Evolutionary conservation across 1,140 invertebrate species (phyloP).

Genomic region (Trinorchestia longiramus): DNA sequence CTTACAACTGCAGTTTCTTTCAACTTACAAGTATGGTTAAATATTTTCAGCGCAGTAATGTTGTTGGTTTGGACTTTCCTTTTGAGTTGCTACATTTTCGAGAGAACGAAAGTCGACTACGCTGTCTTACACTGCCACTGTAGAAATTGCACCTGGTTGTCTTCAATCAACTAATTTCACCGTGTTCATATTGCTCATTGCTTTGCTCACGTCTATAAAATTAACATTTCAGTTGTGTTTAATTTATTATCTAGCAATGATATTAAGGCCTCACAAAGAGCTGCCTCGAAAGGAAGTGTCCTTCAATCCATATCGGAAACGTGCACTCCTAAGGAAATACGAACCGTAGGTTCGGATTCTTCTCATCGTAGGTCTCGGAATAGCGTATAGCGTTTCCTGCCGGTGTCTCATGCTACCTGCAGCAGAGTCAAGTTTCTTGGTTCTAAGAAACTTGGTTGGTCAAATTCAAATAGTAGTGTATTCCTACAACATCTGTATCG

Average conservation of each 20-base stretch:
- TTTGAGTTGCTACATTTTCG: neutral
- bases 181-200: neutral
- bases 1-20: neutral
- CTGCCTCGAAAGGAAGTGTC: neutral
- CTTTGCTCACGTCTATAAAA: neutral
- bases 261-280: neutral
- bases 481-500: neutral
- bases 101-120: neutral
- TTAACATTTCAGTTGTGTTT: neutral
- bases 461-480: neutral
- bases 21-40: neutral
- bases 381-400: neutral
- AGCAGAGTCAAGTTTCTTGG: neutral
- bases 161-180: too few species aligned
- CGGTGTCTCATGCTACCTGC: neutral
- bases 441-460: neutral
- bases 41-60: neutral
- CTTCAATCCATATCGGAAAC: neutral
- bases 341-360: too few species aligned
- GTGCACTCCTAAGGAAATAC: too few species aligned
- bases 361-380: too few species aligned
- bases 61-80: neutral
- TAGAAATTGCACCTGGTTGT: neutral
- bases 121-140: neutral
- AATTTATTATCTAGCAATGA: neutral